A percentile compares a stretch with the other conserved stretches of the same genome.
Evolutionary conservation across 1,140 invertebrate genomes (phyloP).

Genomic region (Zaprionus kolodkinae): DNA sequence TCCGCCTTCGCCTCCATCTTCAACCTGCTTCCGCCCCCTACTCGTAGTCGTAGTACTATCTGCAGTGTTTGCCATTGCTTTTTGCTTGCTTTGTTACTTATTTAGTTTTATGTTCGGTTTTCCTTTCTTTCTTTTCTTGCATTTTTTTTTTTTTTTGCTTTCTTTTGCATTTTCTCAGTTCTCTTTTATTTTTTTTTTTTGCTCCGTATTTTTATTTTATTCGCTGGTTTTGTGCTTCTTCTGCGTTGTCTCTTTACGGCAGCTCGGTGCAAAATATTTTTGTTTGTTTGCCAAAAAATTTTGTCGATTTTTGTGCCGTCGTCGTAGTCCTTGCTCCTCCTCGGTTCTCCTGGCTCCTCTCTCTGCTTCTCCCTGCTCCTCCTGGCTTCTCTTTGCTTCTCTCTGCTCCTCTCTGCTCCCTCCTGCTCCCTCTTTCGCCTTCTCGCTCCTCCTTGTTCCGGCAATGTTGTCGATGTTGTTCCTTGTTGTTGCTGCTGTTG

Average conservation of each 20-base stretch:
- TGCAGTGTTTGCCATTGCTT: conserved; percentile 33
- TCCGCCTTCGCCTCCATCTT: not conserved
- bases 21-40: not conserved
- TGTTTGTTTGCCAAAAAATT: conserved; percentile 67
- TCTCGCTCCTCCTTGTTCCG: not conserved
- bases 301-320: conserved; percentile 57
- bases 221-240: conserved; percentile 3
- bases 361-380: too few species aligned
- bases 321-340: conserved; percentile 47
- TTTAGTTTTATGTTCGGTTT: conserved; percentile 56
- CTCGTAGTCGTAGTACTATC: conserved; percentile 32
- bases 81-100: conserved; percentile 56
- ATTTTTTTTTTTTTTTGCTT: not conserved
- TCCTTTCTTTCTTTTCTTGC: conserved; percentile 7
- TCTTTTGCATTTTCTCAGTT: not conserved
- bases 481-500: conserved; percentile 22
- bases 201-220: conserved; percentile 14
- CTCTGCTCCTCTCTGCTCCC: too few species aligned
- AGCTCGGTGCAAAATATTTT: conserved; percentile 65
- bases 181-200: conserved; percentile 4
- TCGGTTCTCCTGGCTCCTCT: too few species aligned
- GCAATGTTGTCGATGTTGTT: conserved; percentile 10
- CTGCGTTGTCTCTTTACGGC: conserved; percentile 51
- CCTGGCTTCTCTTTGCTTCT: conserved; percentile 36
- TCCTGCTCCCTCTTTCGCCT: too few species aligned